Conservation (phyloP, 2,113 vertebrate genomes). For the Theristicus caerulescens region DNA sequence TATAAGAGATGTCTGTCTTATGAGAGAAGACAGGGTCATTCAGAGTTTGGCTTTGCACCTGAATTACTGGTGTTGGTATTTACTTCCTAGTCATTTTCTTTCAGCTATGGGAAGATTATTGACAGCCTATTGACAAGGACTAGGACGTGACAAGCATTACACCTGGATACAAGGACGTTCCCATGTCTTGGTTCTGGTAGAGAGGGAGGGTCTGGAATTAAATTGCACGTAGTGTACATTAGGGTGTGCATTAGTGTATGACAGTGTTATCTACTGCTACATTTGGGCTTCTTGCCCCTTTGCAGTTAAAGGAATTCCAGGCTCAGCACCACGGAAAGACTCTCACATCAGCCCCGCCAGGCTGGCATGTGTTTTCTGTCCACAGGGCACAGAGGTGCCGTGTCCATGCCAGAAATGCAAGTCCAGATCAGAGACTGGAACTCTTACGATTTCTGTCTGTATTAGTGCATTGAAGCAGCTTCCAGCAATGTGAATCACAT, state of each 20-base stretch:
- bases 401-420: background rate
- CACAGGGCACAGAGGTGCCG: background rate
- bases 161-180: background rate
- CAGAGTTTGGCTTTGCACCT: slow-evolving; percentile 2
- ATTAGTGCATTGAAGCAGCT: background rate
- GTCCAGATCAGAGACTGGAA: background rate
- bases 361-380: background rate
- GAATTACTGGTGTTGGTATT: background rate
- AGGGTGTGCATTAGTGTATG: background rate
- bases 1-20: slow-evolving; percentile 8
- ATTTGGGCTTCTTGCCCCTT: background rate
- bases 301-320: background rate
- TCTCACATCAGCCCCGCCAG: background rate
- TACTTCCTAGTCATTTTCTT: background rate
- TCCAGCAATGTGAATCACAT: background rate
- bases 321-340: background rate
- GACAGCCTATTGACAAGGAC: background rate
- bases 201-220: background rate
- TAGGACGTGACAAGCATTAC: background rate
- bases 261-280: background rate
- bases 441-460: background rate
- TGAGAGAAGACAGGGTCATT: background rate
- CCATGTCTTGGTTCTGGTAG: background rate
- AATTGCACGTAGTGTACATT: background rate
- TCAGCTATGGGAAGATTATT: background rate